Base-by-base conservation (phyloP, 2,888 invertebrate genomes). In the Leptinotarsa rubiginosa region DNA sequence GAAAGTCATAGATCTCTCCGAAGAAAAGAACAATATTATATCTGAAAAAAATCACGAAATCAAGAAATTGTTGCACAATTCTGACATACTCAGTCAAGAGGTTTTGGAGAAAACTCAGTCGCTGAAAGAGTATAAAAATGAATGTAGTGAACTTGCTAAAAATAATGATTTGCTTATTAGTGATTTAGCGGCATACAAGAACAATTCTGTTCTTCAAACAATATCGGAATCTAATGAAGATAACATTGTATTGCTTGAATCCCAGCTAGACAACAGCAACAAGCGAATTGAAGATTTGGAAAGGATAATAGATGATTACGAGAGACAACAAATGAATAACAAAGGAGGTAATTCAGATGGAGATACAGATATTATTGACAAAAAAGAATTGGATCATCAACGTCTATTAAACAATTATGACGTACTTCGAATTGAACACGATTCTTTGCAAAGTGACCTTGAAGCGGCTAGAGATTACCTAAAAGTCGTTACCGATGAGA, bases 221-320 rank as follows among this genome's bases (percentile, higher is more conserved):
- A 93, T 94, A 69, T 91, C 92, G 68, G 93, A 94, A 88, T 91
- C 92, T 1, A 93, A 93, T 81, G 93, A 93, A 87, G 93, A 93
- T 81, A 92, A 91, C 78, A 87, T 93, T 76, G 88, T 90, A 0
- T 89, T 91, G 80, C 84, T 93, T 80, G 93, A 93, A 87, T 88
- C 89, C 0, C 92, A 93, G 85, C 84, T 93, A 65, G 94, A 93
- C 68, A 84, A 81, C 62, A 84, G 87, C 7, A 86, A 86, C 74
- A 85, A 83, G 73, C 80, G 84, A 70, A 87, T 88, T 20, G 83
- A 84, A 73, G 86, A 87, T 72, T 88, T 92, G 86, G 86, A 91
- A 65, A 78, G 70, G 49, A 70, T 75, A 50, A 77, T 78, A 52
- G 75, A 78, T 47, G 74, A 78, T 68, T 75, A 75, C 47, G 77